Conservation (phyloP, 2,888 invertebrate genomes). For the Choristoneura rosaceana region DNA sequence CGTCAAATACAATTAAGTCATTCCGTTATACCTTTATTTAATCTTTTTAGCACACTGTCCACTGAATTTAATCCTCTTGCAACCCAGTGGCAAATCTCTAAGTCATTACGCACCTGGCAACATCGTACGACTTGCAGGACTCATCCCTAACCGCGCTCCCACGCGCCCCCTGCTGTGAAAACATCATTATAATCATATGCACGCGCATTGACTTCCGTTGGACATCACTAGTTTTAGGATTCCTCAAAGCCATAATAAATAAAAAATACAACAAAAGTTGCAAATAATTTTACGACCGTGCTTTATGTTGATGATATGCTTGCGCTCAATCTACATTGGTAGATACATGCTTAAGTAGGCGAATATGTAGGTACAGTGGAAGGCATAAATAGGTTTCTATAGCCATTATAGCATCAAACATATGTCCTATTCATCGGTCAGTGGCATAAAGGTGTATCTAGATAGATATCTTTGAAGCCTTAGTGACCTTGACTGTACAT, state of each 20-base stretch:
- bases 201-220: constrained; percentile 73
- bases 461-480: too few species aligned
- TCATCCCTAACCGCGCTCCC: constrained; percentile 62
- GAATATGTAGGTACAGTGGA: too few species aligned
- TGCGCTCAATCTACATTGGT: too few species aligned
- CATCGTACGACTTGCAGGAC: constrained; percentile 4
- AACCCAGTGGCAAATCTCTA: constrained; percentile 28
- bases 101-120: constrained; percentile 35
- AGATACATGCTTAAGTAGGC: too few species aligned
- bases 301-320: too few species aligned
- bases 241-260: not conserved
- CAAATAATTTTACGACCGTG: too few species aligned
- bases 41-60: constrained; percentile 1
- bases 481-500: too few species aligned
- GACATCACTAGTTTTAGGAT: constrained; percentile 55
- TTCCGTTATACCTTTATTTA: not conserved
- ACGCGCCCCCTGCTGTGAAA: constrained; percentile 70
- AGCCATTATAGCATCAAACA: too few species aligned
- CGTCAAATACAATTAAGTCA: not conserved
- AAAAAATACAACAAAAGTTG: too few species aligned
- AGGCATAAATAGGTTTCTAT: too few species aligned
- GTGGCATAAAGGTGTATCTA: too few species aligned
- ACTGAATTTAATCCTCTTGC: constrained; percentile 15
- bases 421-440: too few species aligned
- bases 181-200: constrained; percentile 81